Percentiles rank a stretch among this genome's conserved stretches.
phyloP scores from a whole-genome alignment of 2,113 vertebrate genomes.

The Tonatia bakeri region DNA sequence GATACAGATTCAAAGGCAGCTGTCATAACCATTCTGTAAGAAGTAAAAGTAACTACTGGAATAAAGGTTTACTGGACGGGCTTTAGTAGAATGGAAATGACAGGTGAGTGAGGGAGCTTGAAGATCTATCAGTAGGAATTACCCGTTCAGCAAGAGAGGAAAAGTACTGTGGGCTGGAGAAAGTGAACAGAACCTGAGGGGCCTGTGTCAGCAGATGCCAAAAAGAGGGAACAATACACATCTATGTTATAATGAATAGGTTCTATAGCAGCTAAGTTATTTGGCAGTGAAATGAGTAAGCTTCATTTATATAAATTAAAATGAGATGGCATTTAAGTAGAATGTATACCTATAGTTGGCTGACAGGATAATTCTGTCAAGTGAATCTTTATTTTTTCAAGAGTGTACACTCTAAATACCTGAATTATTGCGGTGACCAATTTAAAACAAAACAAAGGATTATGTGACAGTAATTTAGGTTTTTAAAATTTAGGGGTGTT shows the following conservation, averaged over 20 bases:
- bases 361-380: neutral
- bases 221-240: neutral
- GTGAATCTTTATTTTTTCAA: neutral
- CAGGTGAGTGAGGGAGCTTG: neutral
- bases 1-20: neutral
- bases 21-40: neutral
- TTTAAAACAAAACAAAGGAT: neutral
- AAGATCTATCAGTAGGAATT: neutral
- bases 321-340: neutral
- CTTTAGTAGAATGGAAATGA: neutral
- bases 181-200: neutral
- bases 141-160: neutral
- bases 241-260: neutral
- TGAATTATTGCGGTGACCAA: neutral
- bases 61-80: neutral
- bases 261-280: neutral
- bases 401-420: neutral
- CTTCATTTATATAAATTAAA: neutral
- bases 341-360: neutral
- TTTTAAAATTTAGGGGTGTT: neutral
- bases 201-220: neutral
- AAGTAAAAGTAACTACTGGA: neutral
- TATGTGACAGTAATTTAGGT: neutral
- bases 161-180: neutral
- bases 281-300: neutral